phyloP scores from a whole-genome alignment of 1,140 invertebrate genomes.

The Tigriopus japonicus region DNA sequence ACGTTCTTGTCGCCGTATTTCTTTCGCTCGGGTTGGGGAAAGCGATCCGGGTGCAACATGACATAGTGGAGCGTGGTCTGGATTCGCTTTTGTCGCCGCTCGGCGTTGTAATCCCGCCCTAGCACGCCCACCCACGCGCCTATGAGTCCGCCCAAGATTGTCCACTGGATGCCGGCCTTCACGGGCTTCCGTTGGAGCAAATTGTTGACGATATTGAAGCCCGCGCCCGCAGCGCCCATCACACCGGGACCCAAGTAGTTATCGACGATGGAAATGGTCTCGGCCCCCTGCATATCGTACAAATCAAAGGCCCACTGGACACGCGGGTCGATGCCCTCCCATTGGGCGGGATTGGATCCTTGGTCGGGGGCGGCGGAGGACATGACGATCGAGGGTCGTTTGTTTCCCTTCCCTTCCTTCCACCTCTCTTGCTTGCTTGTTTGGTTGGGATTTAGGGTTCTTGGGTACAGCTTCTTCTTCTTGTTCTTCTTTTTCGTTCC shows the following conservation, averaged over 20 bases:
- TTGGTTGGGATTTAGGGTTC: too few species aligned
- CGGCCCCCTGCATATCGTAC: background rate
- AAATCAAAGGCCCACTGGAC: conserved; percentile 4
- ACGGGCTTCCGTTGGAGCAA: background rate
- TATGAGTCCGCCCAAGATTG: background rate
- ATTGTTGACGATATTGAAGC: background rate
- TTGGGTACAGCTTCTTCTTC: too few species aligned
- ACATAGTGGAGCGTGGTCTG: background rate
- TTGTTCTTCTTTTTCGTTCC: too few species aligned
- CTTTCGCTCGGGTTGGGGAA: conserved; percentile 2
- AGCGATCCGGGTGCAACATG: background rate
- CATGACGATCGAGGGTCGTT: too few species aligned
- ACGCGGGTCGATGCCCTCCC: background rate
- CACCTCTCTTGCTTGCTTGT: too few species aligned
- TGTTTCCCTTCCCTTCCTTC: too few species aligned
- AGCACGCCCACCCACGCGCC: background rate
- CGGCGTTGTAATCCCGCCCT: background rate
- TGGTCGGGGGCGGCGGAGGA: too few species aligned
- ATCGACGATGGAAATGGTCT: background rate
- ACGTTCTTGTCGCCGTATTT: background rate
- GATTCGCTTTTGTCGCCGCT: background rate
- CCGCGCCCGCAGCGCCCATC: background rate
- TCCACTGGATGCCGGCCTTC: background rate
- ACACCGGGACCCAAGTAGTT: background rate
- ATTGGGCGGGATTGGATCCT: too few species aligned